phyloP scores from a whole-genome alignment of 1,140 invertebrate genomes.

The Asbolus verrucosus region DNA sequence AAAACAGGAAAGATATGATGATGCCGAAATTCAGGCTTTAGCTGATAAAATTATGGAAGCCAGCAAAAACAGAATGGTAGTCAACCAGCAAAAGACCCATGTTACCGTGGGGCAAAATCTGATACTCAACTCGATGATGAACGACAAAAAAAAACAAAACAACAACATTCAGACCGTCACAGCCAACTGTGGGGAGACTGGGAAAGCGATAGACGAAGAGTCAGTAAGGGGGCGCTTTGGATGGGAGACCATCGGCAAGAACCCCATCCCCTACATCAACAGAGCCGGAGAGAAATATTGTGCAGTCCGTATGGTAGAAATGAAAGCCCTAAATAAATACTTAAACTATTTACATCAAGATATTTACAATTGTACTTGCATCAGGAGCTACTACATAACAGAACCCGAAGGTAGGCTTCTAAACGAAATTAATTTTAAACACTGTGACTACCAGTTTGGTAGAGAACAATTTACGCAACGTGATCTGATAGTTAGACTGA shows the following conservation, averaged over 20 bases:
- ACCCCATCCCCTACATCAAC: constrained; percentile 89
- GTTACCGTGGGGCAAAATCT: constrained; percentile 61
- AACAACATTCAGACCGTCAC: constrained; percentile 35
- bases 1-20: constrained; percentile 87
- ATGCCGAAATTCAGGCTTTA: constrained; percentile 86
- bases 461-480: constrained; percentile 89
- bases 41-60: constrained; percentile 89
- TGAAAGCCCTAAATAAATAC: constrained; percentile 87
- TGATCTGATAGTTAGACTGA: constrained; percentile 88
- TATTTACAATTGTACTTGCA: constrained; percentile 88
- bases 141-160: constrained; percentile 54
- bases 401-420: constrained; percentile 89
- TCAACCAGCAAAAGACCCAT: constrained; percentile 64
- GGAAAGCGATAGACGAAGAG: constrained; percentile 74
- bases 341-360: constrained; percentile 84
- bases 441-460: constrained; percentile 92
- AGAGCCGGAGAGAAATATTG: constrained; percentile 88
- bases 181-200: constrained; percentile 33
- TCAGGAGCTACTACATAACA: constrained; percentile 94
- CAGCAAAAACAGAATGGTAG: constrained; percentile 79
- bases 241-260: constrained; percentile 87
- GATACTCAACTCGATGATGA: constrained; percentile 58
- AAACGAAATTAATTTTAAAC: constrained; percentile 93
- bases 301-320: constrained; percentile 91
- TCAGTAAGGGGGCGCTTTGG: constrained; percentile 89